Evolutionary conservation across 2,797 vertebrate genomes (phyloP).

Genomic region (Pitangus sulphuratus): DNA sequence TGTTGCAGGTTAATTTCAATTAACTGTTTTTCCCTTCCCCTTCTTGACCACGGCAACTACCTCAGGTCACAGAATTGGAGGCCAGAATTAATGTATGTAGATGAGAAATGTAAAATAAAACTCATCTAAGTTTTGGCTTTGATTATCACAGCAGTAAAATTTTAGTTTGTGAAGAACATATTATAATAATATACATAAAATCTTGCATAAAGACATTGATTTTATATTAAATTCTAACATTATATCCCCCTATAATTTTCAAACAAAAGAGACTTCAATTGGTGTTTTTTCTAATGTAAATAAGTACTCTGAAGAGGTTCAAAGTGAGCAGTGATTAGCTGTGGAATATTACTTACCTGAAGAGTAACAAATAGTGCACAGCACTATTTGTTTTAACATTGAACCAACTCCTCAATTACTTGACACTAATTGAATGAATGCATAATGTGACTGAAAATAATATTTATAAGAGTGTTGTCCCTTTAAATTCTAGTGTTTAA

Average conservation of each 20-base stretch:
- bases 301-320: neutral
- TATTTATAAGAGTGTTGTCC: neutral
- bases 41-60: neutral
- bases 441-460: neutral
- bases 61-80: neutral
- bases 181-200: neutral
- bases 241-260: neutral
- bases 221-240: neutral
- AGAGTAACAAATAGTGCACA: neutral
- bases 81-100: neutral
- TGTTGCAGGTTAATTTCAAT: constrained; percentile 3
- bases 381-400: neutral
- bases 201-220: neutral
- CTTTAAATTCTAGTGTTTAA: constrained; percentile 49
- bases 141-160: neutral
- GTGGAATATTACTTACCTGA: neutral
- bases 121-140: neutral
- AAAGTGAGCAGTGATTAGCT: neutral
- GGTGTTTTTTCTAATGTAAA: neutral
- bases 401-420: neutral
- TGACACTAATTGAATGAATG: neutral
- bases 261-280: neutral
- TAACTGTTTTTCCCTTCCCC: neutral
- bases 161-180: neutral
- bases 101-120: neutral